Evolutionary conservation across 2,888 invertebrate species (phyloP).

Genomic region (Sympetrum striolatum): DNA sequence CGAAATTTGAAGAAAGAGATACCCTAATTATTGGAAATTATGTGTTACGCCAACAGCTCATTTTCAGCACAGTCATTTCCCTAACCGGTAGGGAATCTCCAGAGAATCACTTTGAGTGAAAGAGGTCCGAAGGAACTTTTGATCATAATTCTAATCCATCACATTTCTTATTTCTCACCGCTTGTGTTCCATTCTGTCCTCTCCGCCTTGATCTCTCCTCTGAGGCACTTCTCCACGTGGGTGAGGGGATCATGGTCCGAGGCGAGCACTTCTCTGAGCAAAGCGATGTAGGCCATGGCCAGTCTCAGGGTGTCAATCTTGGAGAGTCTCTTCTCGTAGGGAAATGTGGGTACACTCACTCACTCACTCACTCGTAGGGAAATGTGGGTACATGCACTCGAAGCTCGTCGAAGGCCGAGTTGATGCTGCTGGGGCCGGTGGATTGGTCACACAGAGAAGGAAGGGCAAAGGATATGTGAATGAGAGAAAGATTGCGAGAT

Average conservation of each 20-base stretch:
- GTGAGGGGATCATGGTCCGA: slow-evolving; percentile 91
- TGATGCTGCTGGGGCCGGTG: slow-evolving; percentile 83
- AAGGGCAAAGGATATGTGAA: too few relatives aligned
- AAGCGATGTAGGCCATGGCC: slow-evolving; percentile 96
- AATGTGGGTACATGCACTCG: slow-evolving; percentile 97
- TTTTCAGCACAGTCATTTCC: too few relatives aligned
- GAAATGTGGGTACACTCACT: too few relatives aligned
- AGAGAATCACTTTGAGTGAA: too few relatives aligned
- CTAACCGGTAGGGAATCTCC: too few relatives aligned
- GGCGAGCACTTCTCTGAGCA: slow-evolving; percentile 86
- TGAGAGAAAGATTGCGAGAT: background rate
- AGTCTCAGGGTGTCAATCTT: slow-evolving; percentile 97
- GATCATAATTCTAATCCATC: too few relatives aligned
- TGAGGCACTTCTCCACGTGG: slow-evolving; percentile 90
- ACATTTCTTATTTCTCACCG: too few relatives aligned
- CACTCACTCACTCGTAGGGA: too few relatives aligned
- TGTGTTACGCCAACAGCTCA: too few relatives aligned
- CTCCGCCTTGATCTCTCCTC: slow-evolving; percentile 88
- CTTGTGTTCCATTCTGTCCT: slow-evolving; percentile 96
- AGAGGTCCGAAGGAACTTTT: too few relatives aligned
- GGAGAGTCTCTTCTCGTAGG: slow-evolving; percentile 96
- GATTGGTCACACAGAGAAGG: background rate
- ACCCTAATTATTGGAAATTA: too few relatives aligned
- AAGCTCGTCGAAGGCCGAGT: slow-evolving; percentile 98
- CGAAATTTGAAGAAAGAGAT: too few relatives aligned